Conservation (phyloP, 2,797 vertebrate genomes). For the Sarcoramphus papa region DNA sequence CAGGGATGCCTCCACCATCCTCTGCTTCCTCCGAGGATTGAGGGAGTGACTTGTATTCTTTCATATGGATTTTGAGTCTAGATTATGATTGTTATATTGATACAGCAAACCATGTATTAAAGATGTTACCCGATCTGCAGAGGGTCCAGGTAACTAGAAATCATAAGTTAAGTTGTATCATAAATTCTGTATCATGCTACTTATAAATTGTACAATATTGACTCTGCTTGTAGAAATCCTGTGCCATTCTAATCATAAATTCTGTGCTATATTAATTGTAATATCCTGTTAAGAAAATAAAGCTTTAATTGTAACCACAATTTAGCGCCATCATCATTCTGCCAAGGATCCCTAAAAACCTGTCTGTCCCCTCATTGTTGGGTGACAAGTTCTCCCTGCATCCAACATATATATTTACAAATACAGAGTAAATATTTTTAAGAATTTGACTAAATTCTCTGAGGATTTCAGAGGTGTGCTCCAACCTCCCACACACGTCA, state of each 20-base stretch:
- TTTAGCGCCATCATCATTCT: background rate
- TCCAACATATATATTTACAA: background rate
- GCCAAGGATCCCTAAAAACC: background rate
- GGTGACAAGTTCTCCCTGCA: background rate
- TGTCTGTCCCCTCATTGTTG: background rate
- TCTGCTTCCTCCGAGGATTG: background rate
- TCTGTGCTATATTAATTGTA: background rate
- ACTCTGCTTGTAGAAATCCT: background rate
- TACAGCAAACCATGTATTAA: background rate
- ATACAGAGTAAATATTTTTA: background rate
- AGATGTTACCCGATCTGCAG: background rate
- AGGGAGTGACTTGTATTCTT: background rate
- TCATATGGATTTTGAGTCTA: background rate
- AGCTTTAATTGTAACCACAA: background rate
- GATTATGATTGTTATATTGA: background rate
- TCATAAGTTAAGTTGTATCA: background rate
- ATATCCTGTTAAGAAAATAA: background rate
- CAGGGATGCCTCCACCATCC: background rate
- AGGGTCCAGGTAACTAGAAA: background rate
- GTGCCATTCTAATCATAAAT: background rate
- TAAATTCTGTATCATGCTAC: background rate
- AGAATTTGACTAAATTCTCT: background rate
- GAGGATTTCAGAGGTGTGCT: background rate
- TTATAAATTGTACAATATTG: background rate
- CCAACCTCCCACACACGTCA: background rate